Percentiles rank a stretch among this genome's conserved stretches.
These are phyloP conservation scores for Neomonachus schauinslandi DNA, from an alignment of 2,113 vertebrate species.

Conservation along the genomic window DNA sequence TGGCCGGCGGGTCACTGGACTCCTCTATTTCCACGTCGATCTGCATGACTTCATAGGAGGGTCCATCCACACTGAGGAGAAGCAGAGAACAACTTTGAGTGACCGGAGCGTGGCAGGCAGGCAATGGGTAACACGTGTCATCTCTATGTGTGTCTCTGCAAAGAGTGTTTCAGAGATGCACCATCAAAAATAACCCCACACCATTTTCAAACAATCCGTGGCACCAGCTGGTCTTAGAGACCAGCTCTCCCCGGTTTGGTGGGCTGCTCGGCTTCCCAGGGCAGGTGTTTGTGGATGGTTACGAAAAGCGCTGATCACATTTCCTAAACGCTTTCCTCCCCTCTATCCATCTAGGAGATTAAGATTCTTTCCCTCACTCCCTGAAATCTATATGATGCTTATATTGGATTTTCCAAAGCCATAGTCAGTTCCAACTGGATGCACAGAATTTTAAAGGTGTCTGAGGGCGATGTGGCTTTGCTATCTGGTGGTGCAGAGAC, in stretches of 20 bases:
- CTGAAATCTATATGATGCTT: not conserved
- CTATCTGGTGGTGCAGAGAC: fast-evolving
- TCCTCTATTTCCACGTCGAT: slow-evolving; percentile 94
- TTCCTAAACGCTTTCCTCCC: not conserved
- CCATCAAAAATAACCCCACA: not conserved
- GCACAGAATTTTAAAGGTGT: not conserved
- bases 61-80: slow-evolving; percentile 72
- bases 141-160: fast-evolving
- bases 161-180: not conserved
- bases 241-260: not conserved
- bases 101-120: fast-evolving
- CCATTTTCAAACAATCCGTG: fast-evolving
- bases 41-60: slow-evolving; percentile 92
- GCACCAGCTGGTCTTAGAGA: not conserved
- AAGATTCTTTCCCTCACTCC: not conserved
- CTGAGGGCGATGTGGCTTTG: not conserved
- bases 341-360: fast-evolving
- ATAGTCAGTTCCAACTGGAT: fast-evolving
- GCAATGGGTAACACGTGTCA: not conserved
- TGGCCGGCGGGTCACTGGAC: slow-evolving; percentile 86
- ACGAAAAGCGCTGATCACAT: fast-evolving
- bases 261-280: not conserved
- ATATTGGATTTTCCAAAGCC: not conserved
- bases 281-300: not conserved
- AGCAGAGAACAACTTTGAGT: not conserved